Base-by-base conservation (phyloP, 2,888 invertebrate species). In the Lypha dubia region DNA sequence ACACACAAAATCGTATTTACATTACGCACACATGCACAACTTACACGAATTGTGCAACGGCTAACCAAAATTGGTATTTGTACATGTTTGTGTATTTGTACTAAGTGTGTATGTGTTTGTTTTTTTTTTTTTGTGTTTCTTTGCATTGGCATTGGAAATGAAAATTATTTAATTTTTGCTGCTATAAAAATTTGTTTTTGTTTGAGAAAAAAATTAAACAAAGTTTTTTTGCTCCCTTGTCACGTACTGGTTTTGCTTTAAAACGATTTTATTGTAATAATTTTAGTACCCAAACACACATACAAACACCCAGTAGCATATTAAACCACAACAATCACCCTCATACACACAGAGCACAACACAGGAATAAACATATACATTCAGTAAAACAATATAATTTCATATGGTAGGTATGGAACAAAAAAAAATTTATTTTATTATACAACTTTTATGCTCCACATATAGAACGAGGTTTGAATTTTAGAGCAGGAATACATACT, bases 1-100 rank as follows among this genome's bases (percentile, higher is more conserved):
- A 41, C 44, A 79, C 15, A 84, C 46, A 63, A 28, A 81, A 63
- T 75, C 11, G 35, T 44, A 70, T 75, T 65, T 56, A 63, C 53
- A 56, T 38, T 58, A 63, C 20, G 15, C 60, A 76, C 35, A 17
- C 58, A 62, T 22, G 56, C 53, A 35, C 38, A 44, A 15, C 24
- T 13, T 46, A 32, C 15, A 62, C 17, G 49, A 20, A 20, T 20
- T 2, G 20, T 20, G 49, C 20, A 51, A 44, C 9, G 2, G 15
- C n/a, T 24, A 20, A 6, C 22, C n/a, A 24, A 35, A 58, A 67
- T 22, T 22, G 9, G 8, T 22, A 22, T n/a, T 56, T 28, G 6
- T 24, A 1, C 3, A 13, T 46, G 46, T 17, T 1, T 67, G 71
- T 46, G 7, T 17, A 8, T 32, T 4, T 32, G 32, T 32, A 32